Evolutionary conservation across 2,888 invertebrate genomes (phyloP).

Genomic region (Opisthograptis luteolata): DNA sequence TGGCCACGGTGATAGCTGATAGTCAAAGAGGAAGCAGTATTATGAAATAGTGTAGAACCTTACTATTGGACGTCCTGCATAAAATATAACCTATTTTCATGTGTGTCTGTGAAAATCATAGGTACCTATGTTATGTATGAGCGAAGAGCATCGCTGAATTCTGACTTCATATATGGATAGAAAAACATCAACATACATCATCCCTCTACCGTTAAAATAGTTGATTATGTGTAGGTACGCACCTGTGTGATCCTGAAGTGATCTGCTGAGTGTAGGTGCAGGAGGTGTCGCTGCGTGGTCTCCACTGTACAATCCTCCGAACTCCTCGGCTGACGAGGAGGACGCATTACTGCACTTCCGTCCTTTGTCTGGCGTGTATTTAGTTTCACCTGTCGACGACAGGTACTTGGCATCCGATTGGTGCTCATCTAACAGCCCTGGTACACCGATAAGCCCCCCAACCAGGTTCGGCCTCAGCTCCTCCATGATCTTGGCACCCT

Average conservation of each 20-base stretch:
- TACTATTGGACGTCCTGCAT: too few species aligned
- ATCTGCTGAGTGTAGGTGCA: conserved; percentile 77
- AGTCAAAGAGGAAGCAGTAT: too few species aligned
- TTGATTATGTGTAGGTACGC: conserved; percentile 35
- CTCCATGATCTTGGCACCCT: conserved; percentile 92
- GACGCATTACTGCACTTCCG: conserved; percentile 91
- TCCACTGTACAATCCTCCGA: conserved; percentile 92
- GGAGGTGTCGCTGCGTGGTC: conserved; percentile 90
- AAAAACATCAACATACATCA: too few species aligned
- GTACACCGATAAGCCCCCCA: conserved; percentile 90
- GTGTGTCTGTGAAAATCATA: too few species aligned
- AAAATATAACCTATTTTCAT: too few species aligned
- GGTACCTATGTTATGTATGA: too few species aligned
- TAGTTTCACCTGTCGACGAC: conserved; percentile 80
- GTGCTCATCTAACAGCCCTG: conserved; percentile 92
- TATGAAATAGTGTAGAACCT: too few species aligned
- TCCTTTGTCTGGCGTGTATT: conserved; percentile 82
- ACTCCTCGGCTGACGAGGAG: conserved; percentile 94
- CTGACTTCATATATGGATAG: too few species aligned
- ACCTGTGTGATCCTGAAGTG: conserved; percentile 86
- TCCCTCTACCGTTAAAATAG: too few species aligned
- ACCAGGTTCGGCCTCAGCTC: conserved; percentile 93
- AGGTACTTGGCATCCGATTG: conserved; percentile 84
- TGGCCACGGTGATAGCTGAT: too few species aligned
- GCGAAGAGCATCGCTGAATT: too few species aligned